phyloP scores from a whole-genome alignment of 2,797 vertebrate species.

The Falco cherrug region DNA sequence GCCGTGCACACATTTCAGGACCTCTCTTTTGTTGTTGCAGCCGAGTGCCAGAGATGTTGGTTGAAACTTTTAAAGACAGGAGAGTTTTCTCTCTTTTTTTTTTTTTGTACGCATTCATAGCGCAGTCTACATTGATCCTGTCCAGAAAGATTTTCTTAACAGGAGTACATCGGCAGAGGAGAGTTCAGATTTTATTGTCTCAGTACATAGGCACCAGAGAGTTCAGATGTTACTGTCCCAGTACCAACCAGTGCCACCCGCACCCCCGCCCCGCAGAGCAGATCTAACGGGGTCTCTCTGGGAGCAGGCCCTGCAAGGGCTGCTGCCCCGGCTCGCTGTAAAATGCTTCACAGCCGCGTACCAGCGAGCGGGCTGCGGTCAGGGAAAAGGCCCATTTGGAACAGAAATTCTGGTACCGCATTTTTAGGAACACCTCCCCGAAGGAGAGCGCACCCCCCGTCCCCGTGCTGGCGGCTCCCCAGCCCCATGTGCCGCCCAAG shows the following conservation, averaged over 20 bases:
- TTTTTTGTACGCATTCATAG: neutral
- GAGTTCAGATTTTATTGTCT: neutral
- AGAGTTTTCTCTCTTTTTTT: neutral
- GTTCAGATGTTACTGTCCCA: too few relatives aligned
- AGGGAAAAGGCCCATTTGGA: neutral
- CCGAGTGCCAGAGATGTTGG: neutral
- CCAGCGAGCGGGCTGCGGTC: fast-evolving
- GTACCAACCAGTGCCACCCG: too few relatives aligned
- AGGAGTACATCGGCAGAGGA: neutral
- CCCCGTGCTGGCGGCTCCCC: neutral
- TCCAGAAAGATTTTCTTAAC: neutral
- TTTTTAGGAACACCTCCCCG: too few relatives aligned
- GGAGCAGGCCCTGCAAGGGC: neutral
- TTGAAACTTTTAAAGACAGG: neutral
- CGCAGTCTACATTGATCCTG: neutral
- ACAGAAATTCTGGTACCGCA: neutral
- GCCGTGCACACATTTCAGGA: fast-evolving
- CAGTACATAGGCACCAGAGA: too few relatives aligned
- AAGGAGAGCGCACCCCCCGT: too few relatives aligned
- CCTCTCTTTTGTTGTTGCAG: neutral
- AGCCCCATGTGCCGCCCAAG: fast-evolving
- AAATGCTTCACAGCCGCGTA: neutral
- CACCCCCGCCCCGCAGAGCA: too few relatives aligned
- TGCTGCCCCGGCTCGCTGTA: neutral
- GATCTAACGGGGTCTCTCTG: too few relatives aligned